phyloP scores from a whole-genome alignment of 2,797 vertebrate genomes.

The Onychomys leucogaster region DNA sequence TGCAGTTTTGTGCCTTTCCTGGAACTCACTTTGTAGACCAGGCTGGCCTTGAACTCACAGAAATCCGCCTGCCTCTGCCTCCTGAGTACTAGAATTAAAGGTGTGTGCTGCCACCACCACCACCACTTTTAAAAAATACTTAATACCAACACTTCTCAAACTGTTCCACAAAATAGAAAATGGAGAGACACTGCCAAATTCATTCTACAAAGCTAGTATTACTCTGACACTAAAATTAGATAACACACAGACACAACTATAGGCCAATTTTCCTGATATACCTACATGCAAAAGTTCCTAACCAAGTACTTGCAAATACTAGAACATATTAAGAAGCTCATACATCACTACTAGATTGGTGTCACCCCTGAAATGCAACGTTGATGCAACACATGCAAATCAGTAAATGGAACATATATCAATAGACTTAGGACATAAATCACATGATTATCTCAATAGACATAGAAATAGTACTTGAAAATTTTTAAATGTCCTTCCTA shows the following conservation, averaged over 20 bases:
- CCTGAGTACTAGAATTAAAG: too few relatives aligned
- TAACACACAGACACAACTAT: neutral
- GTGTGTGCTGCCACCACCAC: too few relatives aligned
- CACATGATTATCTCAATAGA: neutral
- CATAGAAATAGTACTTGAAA: neutral
- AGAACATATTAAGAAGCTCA: neutral
- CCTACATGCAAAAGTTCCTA: neutral
- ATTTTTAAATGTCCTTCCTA: neutral
- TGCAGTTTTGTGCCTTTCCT: too few relatives aligned
- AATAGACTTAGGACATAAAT: neutral
- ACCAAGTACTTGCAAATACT: neutral
- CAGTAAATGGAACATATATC: neutral
- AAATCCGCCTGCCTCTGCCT: too few relatives aligned
- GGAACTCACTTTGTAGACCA: too few relatives aligned
- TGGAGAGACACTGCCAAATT: neutral
- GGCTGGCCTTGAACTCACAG: too few relatives aligned
- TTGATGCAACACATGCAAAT: neutral
- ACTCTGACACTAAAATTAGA: neutral
- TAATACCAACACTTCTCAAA: neutral
- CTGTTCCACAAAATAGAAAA: neutral
- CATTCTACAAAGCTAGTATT: neutral
- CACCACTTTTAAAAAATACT: neutral
- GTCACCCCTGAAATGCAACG: neutral
- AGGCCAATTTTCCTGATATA: neutral
- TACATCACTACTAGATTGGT: neutral